A percentile compares a stretch with the other conserved stretches of the same genome.
These are phyloP conservation scores for Enoplosus armatus DNA, from an alignment of 2,797 vertebrate genomes.

Conservation along the genomic window DNA sequence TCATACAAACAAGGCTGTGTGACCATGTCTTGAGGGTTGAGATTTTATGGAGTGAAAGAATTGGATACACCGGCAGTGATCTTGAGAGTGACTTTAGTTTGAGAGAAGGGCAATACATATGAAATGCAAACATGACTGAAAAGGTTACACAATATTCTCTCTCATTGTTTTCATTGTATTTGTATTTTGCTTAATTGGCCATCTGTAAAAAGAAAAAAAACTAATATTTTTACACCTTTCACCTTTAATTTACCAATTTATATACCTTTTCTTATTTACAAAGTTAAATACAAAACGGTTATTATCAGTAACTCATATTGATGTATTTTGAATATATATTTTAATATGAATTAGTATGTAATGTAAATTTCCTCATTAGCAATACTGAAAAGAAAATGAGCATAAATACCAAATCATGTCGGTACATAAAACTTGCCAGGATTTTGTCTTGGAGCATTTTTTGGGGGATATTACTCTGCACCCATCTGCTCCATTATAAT, in stretches of 20 bases:
- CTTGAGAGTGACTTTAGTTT: conserved; percentile 66
- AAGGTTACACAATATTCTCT: conserved; percentile 45
- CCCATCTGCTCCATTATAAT: conserved; percentile 75
- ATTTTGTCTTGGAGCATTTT: conserved; percentile 60
- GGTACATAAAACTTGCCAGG: conserved; percentile 51
- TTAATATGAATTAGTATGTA: neutral
- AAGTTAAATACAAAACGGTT: neutral
- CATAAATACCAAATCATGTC: conserved; percentile 63
- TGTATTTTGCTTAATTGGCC: conserved; percentile 36
- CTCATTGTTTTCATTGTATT: conserved; percentile 29
- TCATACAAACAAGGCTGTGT: conserved; percentile 70
- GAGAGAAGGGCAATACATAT: conserved; percentile 45
- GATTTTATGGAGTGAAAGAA: conserved; percentile 77
- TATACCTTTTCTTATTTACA: neutral
- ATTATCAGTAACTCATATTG: neutral
- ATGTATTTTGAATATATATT: neutral
- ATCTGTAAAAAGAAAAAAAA: conserved; percentile 6
- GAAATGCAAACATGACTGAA: conserved; percentile 56
- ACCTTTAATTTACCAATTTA: neutral
- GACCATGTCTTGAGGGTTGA: conserved; percentile 66
- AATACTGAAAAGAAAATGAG: conserved; percentile 50
- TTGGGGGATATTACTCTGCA: conserved; percentile 60
- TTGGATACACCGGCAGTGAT: conserved; percentile 64
- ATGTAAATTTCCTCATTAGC: conserved; percentile 35
- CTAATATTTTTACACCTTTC: neutral